Evolutionary conservation across 2,113 vertebrate species (phyloP).

Genomic region (Podarcis raffonei): DNA sequence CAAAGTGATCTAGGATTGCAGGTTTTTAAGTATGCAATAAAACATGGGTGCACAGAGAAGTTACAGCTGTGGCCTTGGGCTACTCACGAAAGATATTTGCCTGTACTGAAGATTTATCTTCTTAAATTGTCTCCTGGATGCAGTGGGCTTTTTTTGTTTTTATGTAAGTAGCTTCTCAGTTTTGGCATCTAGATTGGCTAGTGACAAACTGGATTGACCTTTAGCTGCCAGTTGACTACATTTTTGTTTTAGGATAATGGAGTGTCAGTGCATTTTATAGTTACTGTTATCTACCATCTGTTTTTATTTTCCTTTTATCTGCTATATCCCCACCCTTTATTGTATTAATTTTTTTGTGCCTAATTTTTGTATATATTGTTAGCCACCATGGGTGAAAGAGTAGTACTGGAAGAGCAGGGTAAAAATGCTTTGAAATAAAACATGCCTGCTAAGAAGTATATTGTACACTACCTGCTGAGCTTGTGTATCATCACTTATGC

Average conservation of each 20-base stretch:
- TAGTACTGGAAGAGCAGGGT: neutral
- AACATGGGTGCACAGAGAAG: too few relatives aligned
- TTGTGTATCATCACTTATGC: accelerated
- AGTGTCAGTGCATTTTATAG: neutral
- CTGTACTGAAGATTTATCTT: neutral
- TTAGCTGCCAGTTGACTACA: neutral
- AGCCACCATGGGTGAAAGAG: neutral
- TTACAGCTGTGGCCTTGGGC: too few relatives aligned
- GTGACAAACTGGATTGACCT: neutral
- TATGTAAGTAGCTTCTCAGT: neutral
- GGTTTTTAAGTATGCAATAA: too few relatives aligned
- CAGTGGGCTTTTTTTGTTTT: neutral
- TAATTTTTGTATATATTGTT: neutral
- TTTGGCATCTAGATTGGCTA: neutral
- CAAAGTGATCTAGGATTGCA: too few relatives aligned
- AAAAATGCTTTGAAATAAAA: neutral
- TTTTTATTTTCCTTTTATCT: neutral
- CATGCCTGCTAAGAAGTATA: neutral
- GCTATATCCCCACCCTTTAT: neutral
- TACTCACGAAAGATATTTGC: too few relatives aligned
- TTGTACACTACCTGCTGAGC: neutral
- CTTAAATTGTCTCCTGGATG: neutral
- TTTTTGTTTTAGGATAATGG: neutral
- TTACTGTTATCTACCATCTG: neutral
- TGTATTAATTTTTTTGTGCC: neutral